Evolutionary conservation across 2,888 invertebrate species (phyloP).

Genomic region (Eupithecia pulchellata): DNA sequence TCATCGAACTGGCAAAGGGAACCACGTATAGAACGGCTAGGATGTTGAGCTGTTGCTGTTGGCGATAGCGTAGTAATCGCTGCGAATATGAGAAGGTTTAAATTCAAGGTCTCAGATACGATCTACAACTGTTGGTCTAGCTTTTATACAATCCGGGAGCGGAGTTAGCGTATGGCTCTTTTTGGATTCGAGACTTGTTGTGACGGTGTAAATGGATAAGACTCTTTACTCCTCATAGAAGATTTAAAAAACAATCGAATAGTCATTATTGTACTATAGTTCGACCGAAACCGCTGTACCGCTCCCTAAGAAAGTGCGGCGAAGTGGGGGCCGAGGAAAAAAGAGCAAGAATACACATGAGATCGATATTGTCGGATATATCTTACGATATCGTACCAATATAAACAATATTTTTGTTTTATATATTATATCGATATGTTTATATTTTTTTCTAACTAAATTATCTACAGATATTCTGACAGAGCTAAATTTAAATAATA

Average conservation of each 20-base stretch:
- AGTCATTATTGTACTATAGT: no score
- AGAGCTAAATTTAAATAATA: no score
- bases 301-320: no score
- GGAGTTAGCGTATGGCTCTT: neutral
- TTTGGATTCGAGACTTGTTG: neutral
- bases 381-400: no score
- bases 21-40: neutral
- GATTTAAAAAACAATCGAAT: neutral
- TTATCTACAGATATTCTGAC: no score
- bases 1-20: conserved; percentile 24
- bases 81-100: neutral
- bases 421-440: no score
- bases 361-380: no score
- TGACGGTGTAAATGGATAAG: neutral
- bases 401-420: no score
- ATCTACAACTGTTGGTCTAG: neutral
- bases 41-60: neutral
- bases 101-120: neutral
- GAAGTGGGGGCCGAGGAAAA: no score
- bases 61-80: neutral
- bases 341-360: no score
- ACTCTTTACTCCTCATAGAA: neutral
- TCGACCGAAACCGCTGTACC: no score
- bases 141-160: neutral
- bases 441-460: no score